Evolutionary conservation across 2,797 vertebrate genomes (phyloP), one percentile per base, ranked within the genome.

Genomic region (Pipistrellus nathusii): DNA sequence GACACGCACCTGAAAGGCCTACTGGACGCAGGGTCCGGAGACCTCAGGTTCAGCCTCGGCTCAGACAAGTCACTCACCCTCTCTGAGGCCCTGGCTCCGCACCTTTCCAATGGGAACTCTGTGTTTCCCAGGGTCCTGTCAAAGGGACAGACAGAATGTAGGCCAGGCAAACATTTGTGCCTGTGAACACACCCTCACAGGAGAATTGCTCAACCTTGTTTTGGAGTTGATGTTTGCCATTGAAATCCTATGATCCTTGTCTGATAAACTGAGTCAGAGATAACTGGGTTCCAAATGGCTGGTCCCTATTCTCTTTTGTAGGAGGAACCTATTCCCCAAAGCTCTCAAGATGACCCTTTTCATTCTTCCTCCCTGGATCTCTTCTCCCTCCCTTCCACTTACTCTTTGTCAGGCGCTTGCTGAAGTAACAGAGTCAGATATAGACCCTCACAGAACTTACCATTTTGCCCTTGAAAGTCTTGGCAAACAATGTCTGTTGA

Each of bases 1-100:
- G 20, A 11, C 11, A 0, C 3, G 46, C 48, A 0, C 32, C 8
- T 18, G 7, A 11, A 51, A 30, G 2, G 11, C 41, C 6, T 1
- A 0, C 25, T 21, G 25, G 62, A 62, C 55, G 27, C 55, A 23
- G 83, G 66, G 25, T 17, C 75, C 7, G 46, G 80, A 75, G 53
- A 20, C 46, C 30, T 18, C n/a, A 83, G 64, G 76, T 2, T 27
- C 32, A 57, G 84, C 20, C 80, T 53, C n/a, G 27, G 76, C 41
- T 51, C n/a, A 72, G 75, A 44, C 20, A 13, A 21, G 6, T 14
- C 8, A 10, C 6, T 80, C 12, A 41, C 17, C 53, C 2, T 51
- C 35, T 75, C 30, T 1, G 11, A 75, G 75, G 27, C 17, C 66
- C 23, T 3, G 18, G 17, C 27, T 35, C 46, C 10, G 15, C 10